Evolutionary conservation across 2,113 vertebrate species (phyloP), one percentile per base, ranked within the genome.

Genomic region (Ailuropoda melanoleuca): DNA sequence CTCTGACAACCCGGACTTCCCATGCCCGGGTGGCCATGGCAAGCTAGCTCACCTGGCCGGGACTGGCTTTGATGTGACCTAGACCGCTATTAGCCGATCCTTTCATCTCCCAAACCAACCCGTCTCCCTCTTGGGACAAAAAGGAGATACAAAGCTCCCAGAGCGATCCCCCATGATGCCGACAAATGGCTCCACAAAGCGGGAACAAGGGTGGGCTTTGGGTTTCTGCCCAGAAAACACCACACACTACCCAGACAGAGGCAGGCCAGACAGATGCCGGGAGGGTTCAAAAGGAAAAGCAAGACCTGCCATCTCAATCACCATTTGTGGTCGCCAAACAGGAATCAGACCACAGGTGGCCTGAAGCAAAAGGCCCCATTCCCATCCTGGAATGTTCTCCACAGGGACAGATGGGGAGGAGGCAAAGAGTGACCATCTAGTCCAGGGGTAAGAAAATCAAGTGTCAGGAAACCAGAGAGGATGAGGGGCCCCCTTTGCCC

Each of bases 41-140:
- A 37, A 14, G 29, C 50, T 1, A 21, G 84, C 39, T 87, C 60
- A 15, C 74, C 85, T 55, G 60, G 70, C 60, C n/a, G 8, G 17
- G 17, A 43, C 88, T 66, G 60, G 46, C 88, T 93, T 82, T 95
- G 56, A 96, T 60, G 93, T n/a, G 89, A 93, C 96, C 91, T 62
- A 64, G 68, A 93, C 70, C 2, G 46, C 66, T 68, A 88, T 86
- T 43, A 39, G n/a, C 64, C 5, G 50, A 91, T 53, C 72, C 91
- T 96, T 88, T 96, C 72, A 96, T 88, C 88, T 55, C 97, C 72
- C 58, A 93, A 62, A 93, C 77, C 89, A 81, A 43, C 56, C 95
- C 64, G 62, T 56, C 72, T 56, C 82, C 88, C 92, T 78, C 96
- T 39, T 6, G 31, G 53, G 86, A 95, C 53, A 26, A 64, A 93